phyloP scores from a whole-genome alignment of 1,140 invertebrate species.

The Drosophila dunni region DNA sequence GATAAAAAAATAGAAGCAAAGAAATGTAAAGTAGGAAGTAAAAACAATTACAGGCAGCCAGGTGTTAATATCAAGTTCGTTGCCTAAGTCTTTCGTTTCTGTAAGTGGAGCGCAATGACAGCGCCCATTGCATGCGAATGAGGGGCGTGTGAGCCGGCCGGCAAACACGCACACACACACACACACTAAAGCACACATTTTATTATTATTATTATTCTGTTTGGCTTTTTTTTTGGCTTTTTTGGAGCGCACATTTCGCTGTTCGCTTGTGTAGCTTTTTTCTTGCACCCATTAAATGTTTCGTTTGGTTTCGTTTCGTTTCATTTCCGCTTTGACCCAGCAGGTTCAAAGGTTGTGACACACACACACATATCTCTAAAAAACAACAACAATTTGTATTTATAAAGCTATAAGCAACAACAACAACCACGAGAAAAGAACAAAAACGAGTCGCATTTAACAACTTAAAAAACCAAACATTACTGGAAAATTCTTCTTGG shows the following conservation, averaged over 20 bases:
- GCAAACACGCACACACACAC: conserved; percentile 36
- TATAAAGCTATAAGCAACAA: conserved; percentile 7
- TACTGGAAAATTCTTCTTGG: conserved; percentile 46
- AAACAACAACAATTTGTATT: conserved; percentile 18
- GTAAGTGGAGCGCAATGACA: conserved; percentile 65
- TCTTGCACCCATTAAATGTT: conserved; percentile 38
- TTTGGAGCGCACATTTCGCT: conserved; percentile 29
- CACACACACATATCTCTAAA: conserved; percentile 12
- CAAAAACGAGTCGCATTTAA: conserved; percentile 17
- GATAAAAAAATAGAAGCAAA: conserved; percentile 24
- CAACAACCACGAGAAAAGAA: conserved; percentile 10
- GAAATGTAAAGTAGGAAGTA: conserved; percentile 38
- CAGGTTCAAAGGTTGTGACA: conserved; percentile 55
- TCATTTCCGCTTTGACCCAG: conserved; percentile 52
- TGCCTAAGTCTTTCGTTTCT: conserved; percentile 75
- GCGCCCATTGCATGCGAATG: conserved; percentile 74
- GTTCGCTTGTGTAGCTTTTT: conserved; percentile 19
- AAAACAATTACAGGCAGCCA: conserved; percentile 48
- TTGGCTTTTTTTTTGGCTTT: conserved; percentile 30
- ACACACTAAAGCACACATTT: conserved; percentile 52
- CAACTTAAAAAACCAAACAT: conserved; percentile 10
- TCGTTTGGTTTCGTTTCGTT: conserved; percentile 51
- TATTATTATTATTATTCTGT: conserved; percentile 59
- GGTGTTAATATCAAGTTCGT: conserved; percentile 67
- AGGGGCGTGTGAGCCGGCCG: conserved; percentile 77